A percentile compares a stretch with the other conserved stretches of the same genome.
phyloP scores from a whole-genome alignment of 2,113 vertebrate species.

The Macrotis lagotis region DNA sequence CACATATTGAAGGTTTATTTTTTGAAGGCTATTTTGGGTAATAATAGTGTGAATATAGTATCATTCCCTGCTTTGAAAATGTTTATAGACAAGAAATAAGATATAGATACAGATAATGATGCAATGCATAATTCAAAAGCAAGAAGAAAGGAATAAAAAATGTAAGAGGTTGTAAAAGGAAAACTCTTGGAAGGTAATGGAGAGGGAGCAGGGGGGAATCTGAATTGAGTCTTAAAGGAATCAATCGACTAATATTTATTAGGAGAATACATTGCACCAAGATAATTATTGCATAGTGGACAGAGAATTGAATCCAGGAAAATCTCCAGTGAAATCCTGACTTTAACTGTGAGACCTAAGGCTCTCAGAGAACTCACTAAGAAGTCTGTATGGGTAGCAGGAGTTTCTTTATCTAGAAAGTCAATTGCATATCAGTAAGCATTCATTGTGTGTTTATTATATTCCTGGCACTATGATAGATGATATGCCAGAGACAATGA shows the following conservation, averaged over 20 bases:
- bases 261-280: background rate
- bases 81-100: background rate
- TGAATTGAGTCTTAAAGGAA: background rate
- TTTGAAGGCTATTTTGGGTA: background rate
- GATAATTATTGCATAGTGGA: background rate
- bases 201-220: background rate
- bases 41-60: background rate
- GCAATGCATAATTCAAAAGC: background rate
- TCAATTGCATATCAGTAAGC: background rate
- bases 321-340: background rate
- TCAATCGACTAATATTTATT: background rate
- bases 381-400: background rate
- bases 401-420: background rate
- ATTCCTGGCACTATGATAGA: background rate
- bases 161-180: background rate
- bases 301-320: background rate
- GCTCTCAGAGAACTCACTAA: background rate
- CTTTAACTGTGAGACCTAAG: background rate
- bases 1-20: background rate
- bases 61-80: background rate
- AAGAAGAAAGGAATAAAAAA: background rate
- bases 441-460: background rate
- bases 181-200: background rate
- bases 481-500: background rate
- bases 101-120: background rate